Evolutionary conservation across 1,140 invertebrate genomes (phyloP).

Genomic region (Temnothorax curvispinosus): DNA sequence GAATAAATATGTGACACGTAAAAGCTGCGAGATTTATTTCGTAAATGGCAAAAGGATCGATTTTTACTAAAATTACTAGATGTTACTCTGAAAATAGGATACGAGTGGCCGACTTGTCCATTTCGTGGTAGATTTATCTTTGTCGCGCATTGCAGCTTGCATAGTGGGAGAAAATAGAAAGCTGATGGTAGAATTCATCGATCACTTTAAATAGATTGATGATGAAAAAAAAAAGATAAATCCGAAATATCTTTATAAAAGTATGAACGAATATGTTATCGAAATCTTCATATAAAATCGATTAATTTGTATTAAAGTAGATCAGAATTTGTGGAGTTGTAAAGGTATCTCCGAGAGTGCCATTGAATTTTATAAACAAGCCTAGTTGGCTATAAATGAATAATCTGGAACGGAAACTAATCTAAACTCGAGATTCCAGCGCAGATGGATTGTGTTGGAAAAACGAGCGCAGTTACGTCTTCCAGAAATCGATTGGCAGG

Average conservation of each 20-base stretch:
- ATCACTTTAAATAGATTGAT: slow-evolving; percentile 16
- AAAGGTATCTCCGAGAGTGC: neutral
- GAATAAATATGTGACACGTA: neutral
- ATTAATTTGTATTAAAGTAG: neutral
- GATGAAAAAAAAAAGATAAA: neutral
- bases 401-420: neutral
- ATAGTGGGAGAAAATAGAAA: neutral
- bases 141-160: neutral
- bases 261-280: neutral
- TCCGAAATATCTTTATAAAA: neutral
- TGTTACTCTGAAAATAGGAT: neutral
- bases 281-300: neutral
- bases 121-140: neutral
- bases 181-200: neutral
- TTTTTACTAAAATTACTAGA: neutral
- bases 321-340: neutral
- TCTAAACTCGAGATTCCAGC: neutral
- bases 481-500: slow-evolving; percentile 46
- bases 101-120: neutral
- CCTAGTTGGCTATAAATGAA: neutral
- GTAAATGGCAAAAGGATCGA: neutral
- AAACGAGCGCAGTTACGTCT: slow-evolving; percentile 36
- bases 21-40: neutral
- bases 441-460: slow-evolving; percentile 36
- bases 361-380: neutral